Evolutionary conservation across 2,113 vertebrate genomes (phyloP), one percentile per base, ranked within the genome.

Genomic region (Zosterops pallidus): DNA sequence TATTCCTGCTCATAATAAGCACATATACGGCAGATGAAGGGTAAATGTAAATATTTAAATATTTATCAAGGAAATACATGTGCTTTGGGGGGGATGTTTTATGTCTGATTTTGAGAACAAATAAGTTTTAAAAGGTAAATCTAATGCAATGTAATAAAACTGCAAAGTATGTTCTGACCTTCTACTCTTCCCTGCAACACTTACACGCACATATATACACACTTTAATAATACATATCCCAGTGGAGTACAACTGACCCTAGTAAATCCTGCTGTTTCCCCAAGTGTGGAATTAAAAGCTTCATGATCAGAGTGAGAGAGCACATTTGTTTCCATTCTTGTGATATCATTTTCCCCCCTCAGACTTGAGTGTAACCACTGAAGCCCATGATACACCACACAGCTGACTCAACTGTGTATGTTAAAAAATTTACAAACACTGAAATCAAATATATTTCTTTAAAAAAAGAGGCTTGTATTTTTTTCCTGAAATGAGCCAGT

Each of bases 141-240:
- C 93, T 94, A 95, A 95, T 47, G 64, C 82, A 94, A 90, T 33
- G 70, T 69, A 95, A 94, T 96, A 94, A 95, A 97, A 95, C 70
- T 55, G 83, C 83, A 90, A 95, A 95, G 86, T 91, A 88, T 37
- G 64, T 85, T 94, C 82, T 96, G 95, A 96, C 96, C 95, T 91
- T 92, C 84, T 50, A 64, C 81, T 96, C 81, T 75, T 81, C 67
- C 53, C 69, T 77, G 42, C 57, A 92, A 92, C 87, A 91, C 80
- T 74, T 96, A 81, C 9, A 84, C 0, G 1, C 82, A 89, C 92
- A 95, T 72, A 93, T 64, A 95, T 59, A 83, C 46, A 86, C 85
- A 87, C 83, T 97, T 97, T 96, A 97, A 97, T 96, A 97, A 97
- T 96, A 93, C 89, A 96, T 94, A 88, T 92, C 97, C 96, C 93